These are phyloP conservation scores for Apocrypta bakeri DNA, from an alignment of 1,140 invertebrate species.

Conservation along the genomic window DNA sequence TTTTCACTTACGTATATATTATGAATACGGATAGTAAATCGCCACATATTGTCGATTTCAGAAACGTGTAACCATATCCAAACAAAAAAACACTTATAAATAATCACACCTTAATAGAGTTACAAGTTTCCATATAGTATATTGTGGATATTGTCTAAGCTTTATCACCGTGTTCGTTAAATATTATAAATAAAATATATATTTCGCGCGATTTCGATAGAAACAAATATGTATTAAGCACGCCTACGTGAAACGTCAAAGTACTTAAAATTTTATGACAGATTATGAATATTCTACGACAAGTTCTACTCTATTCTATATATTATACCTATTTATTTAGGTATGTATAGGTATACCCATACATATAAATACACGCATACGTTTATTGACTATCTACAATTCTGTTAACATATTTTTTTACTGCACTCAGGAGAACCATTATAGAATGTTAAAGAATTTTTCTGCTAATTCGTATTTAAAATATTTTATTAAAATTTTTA, in stretches of 20 bases:
- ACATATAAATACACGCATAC: not conserved
- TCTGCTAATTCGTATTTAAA: not conserved
- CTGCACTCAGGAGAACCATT: conserved; percentile 3
- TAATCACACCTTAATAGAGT: not conserved
- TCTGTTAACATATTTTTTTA: not conserved
- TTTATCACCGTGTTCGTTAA: not conserved
- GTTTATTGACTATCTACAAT: not conserved
- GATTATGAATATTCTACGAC: conserved; percentile 29
- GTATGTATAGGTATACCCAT: not conserved
- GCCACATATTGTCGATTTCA: not conserved
- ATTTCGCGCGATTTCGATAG: conserved; percentile 52
- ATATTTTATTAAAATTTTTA: not conserved
- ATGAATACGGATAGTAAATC: not conserved
- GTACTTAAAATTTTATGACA: conserved; percentile 24
- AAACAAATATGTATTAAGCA: conserved; percentile 1
- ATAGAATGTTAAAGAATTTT: not conserved
- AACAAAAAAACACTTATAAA: conserved; percentile 12
- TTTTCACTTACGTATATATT: not conserved
- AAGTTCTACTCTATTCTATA: not conserved
- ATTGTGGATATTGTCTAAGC: not conserved
- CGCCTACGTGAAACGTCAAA: conserved; percentile 4
- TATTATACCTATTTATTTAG: conserved; percentile 22
- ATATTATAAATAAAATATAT: conserved; percentile 1
- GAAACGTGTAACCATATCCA: not conserved
- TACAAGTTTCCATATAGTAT: not conserved